A percentile compares a stretch with the other conserved stretches of the same genome.
Conservation (phyloP, 64 coral and sea anemone species). For the Stylophora pistillata region DNA sequence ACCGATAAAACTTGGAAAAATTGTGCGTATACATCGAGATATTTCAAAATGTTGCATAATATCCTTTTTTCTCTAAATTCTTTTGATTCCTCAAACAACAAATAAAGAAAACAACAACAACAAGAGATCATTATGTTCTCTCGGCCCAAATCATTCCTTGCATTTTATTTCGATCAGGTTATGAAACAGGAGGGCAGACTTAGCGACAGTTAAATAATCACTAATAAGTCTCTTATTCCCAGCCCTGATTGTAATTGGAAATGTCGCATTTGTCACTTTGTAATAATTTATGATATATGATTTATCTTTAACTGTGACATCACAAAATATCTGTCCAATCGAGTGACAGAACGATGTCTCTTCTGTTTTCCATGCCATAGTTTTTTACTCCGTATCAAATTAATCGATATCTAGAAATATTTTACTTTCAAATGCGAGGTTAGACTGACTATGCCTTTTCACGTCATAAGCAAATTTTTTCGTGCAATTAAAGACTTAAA, state of each 20-base stretch:
- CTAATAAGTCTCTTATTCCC: neutral
- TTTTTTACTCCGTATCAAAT: neutral
- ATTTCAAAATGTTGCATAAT: too few relatives aligned
- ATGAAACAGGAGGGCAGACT: neutral
- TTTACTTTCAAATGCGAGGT: neutral
- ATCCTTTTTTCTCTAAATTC: too few relatives aligned
- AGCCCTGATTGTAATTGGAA: neutral
- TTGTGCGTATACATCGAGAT: too few relatives aligned
- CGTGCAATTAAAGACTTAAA: neutral
- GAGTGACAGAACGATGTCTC: too few relatives aligned
- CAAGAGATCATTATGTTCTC: too few relatives aligned
- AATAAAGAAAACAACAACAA: too few relatives aligned
- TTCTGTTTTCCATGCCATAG: neutral
- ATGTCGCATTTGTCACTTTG: neutral
- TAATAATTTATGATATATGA: slow-evolving; percentile 14
- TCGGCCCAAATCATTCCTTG: neutral
- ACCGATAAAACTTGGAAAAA: too few relatives aligned
- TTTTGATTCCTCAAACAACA: too few relatives aligned
- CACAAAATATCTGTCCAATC: neutral
- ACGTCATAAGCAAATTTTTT: neutral
- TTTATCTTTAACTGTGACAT: neutral
- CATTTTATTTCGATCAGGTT: neutral
- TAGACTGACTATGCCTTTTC: neutral
- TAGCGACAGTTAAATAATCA: neutral
- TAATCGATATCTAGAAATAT: too few relatives aligned